Percentiles rank a stretch among this genome's conserved stretches.
Evolutionary conservation across 2,888 invertebrate genomes (phyloP).

Genomic region (Hemithea aestivaria): DNA sequence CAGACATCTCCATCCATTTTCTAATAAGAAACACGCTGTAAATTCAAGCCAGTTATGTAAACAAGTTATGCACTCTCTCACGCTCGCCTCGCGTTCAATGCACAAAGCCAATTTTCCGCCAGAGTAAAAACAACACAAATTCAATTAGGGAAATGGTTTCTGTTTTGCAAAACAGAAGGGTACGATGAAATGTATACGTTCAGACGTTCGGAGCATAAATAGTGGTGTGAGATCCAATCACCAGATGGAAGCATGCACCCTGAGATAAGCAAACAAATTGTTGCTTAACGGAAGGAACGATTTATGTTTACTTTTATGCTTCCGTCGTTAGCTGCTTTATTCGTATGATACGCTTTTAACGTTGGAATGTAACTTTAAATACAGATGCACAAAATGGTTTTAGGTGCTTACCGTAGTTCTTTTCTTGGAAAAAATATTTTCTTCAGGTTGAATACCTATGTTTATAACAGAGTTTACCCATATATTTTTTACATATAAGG

Average conservation of each 20-base stretch:
- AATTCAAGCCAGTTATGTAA: constrained; percentile 46
- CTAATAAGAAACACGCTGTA: constrained; percentile 39
- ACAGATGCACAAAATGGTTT: no score
- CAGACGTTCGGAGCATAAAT: constrained; percentile 43
- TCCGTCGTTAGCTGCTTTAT: constrained; percentile 30
- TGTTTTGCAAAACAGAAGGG: constrained; percentile 55
- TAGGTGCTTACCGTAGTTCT: no score
- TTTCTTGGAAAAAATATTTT: no score
- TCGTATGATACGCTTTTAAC: constrained; percentile 18
- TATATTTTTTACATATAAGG: no score
- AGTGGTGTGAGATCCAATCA: constrained; percentile 52
- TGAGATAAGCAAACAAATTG: constrained; percentile 33
- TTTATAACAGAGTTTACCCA: no score
- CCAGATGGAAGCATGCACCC: constrained; percentile 46
- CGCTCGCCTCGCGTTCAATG: constrained; percentile 55
- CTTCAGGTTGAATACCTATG: no score
- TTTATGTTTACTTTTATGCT: constrained; percentile 31
- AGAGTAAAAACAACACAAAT: constrained; percentile 70
- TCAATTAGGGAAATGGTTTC: constrained; percentile 71
- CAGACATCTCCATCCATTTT: constrained; percentile 44
- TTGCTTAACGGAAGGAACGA: constrained; percentile 24
- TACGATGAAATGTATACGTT: constrained; percentile 52
- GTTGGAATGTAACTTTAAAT: constrained; percentile 6
- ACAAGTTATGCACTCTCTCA: constrained; percentile 64
- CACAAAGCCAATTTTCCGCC: constrained; percentile 70